Base-by-base conservation (phyloP, 2,888 invertebrate species). In the Acanthopleura granulata region DNA sequence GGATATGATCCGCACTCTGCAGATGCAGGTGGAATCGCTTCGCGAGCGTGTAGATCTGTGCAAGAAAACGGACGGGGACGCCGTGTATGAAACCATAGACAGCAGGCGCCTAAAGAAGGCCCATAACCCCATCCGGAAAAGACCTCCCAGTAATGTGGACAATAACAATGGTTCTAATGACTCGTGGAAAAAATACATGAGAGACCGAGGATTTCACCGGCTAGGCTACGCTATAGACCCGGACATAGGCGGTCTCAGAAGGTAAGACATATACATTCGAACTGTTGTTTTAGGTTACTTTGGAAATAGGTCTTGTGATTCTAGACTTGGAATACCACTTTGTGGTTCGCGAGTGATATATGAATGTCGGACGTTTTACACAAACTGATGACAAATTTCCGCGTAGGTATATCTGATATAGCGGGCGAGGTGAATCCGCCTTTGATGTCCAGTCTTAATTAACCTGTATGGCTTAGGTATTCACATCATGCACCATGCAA, bases 41-140 rank as follows among this genome's bases (percentile, higher is more conserved):
- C 71, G 71, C 22, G 71, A 71, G 9, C 18, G 71, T 18, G 71
- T 71, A 11, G 71, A 40, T 14, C 49, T 49, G 29, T 71, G 50
- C 49, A 71, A 49, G 71, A 40, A 71, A 71, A 40, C 18, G 15
- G 71, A 71, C 1, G 71, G 50, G 18, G 50, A 71, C 49, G 40
- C 50, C 22, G 66, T 71, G 4, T 71, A 71, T 40, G 71, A 71
- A 49, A 71, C 71, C 18, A 71, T 71, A 49, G 71, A 71, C 71
- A 71, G 40, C 49, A 40, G 50, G 18, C 71, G 71, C 22, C 29
- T 66, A 66, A 66, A 66, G 66, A 71, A 71, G 40, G n/a, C 40
- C 27, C 40, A 71, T 25, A 49, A 40, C 25, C 15, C 50, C 22
- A 22, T 49, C 6, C 16, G 40, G n/a, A 71, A 71, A 49, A 18